Evolutionary conservation across 2,113 vertebrate genomes (phyloP).

Genomic region (Pipa parva): DNA sequence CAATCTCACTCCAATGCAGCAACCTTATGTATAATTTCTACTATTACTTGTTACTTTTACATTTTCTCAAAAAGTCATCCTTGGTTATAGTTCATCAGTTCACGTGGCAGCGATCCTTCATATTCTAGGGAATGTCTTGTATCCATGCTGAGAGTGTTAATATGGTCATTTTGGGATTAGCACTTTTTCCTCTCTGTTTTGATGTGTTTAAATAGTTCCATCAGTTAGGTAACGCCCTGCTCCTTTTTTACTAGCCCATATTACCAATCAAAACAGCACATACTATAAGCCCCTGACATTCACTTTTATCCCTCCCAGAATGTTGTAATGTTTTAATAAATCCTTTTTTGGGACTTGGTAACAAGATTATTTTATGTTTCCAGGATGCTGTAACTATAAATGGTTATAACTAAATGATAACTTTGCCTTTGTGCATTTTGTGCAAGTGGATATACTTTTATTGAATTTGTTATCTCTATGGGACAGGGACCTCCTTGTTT

Average conservation of each 20-base stretch:
- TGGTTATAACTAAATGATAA: too few relatives aligned
- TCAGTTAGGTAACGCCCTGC: constrained; percentile 57
- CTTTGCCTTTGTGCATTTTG: too few relatives aligned
- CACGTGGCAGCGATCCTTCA: constrained; percentile 53
- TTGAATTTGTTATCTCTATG: too few relatives aligned
- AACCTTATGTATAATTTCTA: constrained; percentile 29
- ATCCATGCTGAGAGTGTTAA: constrained; percentile 55
- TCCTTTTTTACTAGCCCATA: constrained; percentile 56
- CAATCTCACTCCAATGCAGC: not conserved
- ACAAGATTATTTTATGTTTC: constrained; percentile 52
- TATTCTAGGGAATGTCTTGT: constrained; percentile 49
- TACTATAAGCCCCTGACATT: constrained; percentile 48
- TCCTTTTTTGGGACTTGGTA: constrained; percentile 48
- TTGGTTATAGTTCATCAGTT: constrained; percentile 46
- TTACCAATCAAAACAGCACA: constrained; percentile 38
- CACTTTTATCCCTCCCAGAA: constrained; percentile 51
- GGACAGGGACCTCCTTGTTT: too few relatives aligned
- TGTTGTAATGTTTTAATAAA: constrained; percentile 50
- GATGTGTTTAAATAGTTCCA: constrained; percentile 52
- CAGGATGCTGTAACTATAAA: too few relatives aligned
- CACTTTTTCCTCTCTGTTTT: constrained; percentile 53
- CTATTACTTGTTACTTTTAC: constrained; percentile 60
- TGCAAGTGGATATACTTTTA: too few relatives aligned
- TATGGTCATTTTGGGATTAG: constrained; percentile 54
- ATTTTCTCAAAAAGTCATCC: constrained; percentile 54